These are phyloP conservation scores for Alloscopus bannaensis DNA, from an alignment of 2,888 invertebrate genomes.

Conservation along the genomic window DNA sequence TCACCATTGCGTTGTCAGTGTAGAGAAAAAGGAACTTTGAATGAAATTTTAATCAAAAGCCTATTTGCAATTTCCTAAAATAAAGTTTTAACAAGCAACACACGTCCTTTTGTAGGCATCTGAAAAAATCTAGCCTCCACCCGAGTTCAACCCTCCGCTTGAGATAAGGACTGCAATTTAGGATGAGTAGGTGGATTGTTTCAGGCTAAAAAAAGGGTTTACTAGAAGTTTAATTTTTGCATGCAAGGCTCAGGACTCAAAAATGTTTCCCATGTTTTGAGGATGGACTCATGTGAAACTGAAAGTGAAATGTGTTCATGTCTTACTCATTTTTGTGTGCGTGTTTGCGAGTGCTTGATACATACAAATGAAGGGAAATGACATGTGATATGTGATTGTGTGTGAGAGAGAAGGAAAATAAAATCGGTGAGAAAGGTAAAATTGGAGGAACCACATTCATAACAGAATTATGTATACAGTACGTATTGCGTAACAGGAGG, in stretches of 20 bases:
- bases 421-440: conserved; percentile 32
- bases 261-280: not conserved
- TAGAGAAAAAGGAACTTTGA: too few relatives aligned
- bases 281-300: not conserved
- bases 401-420: conserved; percentile 1
- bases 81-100: too few relatives aligned
- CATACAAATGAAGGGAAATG: conserved; percentile 6
- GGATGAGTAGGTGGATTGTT: not conserved
- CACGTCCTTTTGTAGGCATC: not conserved
- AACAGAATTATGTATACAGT: too few relatives aligned
- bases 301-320: conserved; percentile 21
- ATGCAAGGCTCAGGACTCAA: not conserved
- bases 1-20: too few relatives aligned
- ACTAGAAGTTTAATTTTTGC: too few relatives aligned
- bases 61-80: too few relatives aligned
- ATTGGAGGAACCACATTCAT: too few relatives aligned
- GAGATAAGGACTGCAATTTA: not conserved
- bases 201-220: not conserved
- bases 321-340: conserved; percentile 13
- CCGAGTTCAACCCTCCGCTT: not conserved
- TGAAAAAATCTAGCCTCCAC: not conserved
- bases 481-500: conserved; percentile 5
- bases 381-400: not conserved
- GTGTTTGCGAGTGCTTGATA: conserved; percentile 1
- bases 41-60: too few relatives aligned